phyloP scores from a whole-genome alignment of 92 coral and sea anemone genomes.

The Actinostola sp. region DNA sequence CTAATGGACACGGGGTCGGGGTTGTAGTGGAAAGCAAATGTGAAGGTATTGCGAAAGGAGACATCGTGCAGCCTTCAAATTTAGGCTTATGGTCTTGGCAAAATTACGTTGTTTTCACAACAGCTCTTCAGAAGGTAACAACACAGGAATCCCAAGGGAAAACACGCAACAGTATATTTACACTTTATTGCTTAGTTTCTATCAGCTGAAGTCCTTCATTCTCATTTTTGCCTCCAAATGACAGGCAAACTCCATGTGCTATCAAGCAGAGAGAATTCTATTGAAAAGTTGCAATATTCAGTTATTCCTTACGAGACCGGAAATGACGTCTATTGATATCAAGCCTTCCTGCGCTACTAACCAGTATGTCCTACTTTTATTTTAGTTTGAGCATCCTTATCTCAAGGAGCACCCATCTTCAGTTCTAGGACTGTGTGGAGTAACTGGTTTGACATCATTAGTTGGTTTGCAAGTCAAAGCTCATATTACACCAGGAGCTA shows the following conservation, averaged over 20 bases:
- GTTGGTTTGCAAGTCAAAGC: constrained; percentile 75
- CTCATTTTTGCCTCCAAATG: too few species aligned
- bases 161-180: too few species aligned
- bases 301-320: too few species aligned
- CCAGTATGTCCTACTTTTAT: not conserved
- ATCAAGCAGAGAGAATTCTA: too few species aligned
- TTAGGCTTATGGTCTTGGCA: constrained; percentile 71
- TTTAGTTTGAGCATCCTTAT: constrained; percentile 44
- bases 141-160: not conserved
- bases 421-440: constrained; percentile 71
- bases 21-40: constrained; percentile 60
- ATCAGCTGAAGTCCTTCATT: too few species aligned
- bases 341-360: too few species aligned
- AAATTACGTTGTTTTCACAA: constrained; percentile 39
- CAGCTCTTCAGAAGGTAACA: constrained; percentile 32
- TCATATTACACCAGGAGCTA: constrained; percentile 64
- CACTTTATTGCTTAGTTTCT: too few species aligned
- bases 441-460: constrained; percentile 70
- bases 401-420: constrained; percentile 70
- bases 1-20: constrained; percentile 68
- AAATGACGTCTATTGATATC: too few species aligned
- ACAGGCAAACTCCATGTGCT: too few species aligned
- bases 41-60: constrained; percentile 53
- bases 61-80: constrained; percentile 44
- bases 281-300: too few species aligned